phyloP scores from a whole-genome alignment of 2,888 invertebrate genomes.

The Yponomeuta malinellus region DNA sequence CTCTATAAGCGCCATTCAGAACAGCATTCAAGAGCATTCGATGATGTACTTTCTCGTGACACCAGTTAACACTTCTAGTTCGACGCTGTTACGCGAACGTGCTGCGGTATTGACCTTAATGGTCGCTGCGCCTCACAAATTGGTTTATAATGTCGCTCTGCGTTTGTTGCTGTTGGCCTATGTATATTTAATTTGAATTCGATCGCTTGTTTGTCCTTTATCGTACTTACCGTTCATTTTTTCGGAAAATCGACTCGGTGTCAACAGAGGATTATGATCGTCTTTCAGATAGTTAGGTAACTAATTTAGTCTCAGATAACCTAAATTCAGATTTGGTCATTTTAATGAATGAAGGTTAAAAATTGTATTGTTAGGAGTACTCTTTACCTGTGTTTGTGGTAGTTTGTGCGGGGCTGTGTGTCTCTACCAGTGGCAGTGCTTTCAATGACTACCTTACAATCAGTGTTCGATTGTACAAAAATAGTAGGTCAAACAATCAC shows the following conservation, averaged over 20 bases:
- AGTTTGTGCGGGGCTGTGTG: no score
- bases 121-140: constrained; percentile 1
- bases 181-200: background rate
- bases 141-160: background rate
- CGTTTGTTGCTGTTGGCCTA: background rate
- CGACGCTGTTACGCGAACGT: background rate
- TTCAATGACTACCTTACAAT: no score
- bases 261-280: background rate
- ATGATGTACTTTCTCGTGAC: background rate
- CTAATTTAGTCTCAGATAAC: no score
- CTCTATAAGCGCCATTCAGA: no score
- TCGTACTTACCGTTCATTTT: background rate
- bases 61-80: background rate
- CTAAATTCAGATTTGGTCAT: no score
- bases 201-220: background rate
- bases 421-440: no score
- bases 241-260: no score
- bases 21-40: background rate
- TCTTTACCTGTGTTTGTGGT: no score
- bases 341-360: no score
- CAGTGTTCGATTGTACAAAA: no score
- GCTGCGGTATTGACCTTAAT: constrained; percentile 6
- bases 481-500: no score
- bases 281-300: background rate
- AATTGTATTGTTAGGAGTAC: no score